Evolutionary conservation across 1,140 invertebrate species (phyloP).

Genomic region (Galleria mellonella): DNA sequence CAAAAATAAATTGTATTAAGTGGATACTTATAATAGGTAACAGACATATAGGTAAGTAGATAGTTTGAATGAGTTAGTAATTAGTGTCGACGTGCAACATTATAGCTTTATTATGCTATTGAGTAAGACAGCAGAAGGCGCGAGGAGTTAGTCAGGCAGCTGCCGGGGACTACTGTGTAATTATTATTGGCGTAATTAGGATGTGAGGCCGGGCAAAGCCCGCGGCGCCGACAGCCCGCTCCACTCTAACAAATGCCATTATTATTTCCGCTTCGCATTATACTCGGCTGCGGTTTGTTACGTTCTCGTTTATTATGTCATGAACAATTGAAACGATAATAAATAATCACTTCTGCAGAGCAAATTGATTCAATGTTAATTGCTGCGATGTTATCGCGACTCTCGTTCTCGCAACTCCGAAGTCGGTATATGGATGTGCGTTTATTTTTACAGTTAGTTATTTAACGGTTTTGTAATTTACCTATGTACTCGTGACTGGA

Average conservation of each 20-base stretch:
- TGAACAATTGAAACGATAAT: conserved; percentile 59
- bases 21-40: too few species aligned
- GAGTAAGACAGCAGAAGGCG: conserved; percentile 37
- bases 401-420: conserved; percentile 10
- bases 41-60: too few species aligned
- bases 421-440: not conserved
- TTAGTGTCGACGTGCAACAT: too few species aligned
- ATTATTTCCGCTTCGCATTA: conserved; percentile 68
- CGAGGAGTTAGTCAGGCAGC: conserved; percentile 33
- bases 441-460: conserved; percentile 44
- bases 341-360: conserved; percentile 44
- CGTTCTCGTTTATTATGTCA: conserved; percentile 61
- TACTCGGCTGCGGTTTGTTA: conserved; percentile 50
- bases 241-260: conserved; percentile 58
- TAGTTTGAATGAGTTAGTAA: too few species aligned
- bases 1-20: too few species aligned
- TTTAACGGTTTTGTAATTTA: conserved; percentile 42
- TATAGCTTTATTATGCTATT: conserved; percentile 18
- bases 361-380: conserved; percentile 64
- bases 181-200: conserved; percentile 71
- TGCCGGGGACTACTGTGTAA: conserved; percentile 57
- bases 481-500: conserved; percentile 19
- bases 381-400: conserved; percentile 35
- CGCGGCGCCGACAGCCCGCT: conserved; percentile 50
- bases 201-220: conserved; percentile 55